Conservation (phyloP, 2,888 invertebrate species). For the Julus scanicus region DNA sequence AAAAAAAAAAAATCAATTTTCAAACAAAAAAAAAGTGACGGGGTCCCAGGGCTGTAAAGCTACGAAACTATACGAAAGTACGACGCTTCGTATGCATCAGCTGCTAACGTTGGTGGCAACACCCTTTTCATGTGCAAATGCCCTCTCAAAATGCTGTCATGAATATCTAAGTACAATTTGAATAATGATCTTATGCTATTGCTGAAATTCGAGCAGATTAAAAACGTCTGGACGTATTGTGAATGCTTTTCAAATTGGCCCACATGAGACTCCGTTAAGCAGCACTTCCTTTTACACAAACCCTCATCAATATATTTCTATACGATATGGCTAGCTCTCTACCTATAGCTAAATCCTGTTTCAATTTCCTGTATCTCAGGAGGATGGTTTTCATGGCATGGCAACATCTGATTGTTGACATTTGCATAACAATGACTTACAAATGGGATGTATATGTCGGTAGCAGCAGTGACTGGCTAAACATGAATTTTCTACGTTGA, state of each 20-base stretch:
- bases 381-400: background rate
- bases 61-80: background rate
- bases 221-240: background rate
- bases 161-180: conserved; percentile 15
- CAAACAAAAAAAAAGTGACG: background rate
- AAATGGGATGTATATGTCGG: background rate
- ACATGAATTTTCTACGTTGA: background rate
- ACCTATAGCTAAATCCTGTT: background rate
- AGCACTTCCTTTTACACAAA: background rate
- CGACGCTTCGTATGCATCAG: background rate
- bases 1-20: conserved; percentile 12
- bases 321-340: background rate
- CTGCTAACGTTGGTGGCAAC: background rate
- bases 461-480: conserved; percentile 4
- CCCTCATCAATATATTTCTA: background rate
- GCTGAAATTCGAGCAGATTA: conserved; percentile 1
- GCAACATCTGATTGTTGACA: background rate
- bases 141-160: conserved; percentile 1
- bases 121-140: conserved; percentile 5
- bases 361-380: conserved; percentile 2
- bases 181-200: background rate
- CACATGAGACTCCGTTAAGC: background rate
- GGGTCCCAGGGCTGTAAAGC: background rate
- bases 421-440: conserved; percentile 13
- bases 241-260: background rate